These are phyloP conservation scores for Chrysolophus pictus DNA, from an alignment of 2,797 vertebrate genomes.

Conservation along the genomic window DNA sequence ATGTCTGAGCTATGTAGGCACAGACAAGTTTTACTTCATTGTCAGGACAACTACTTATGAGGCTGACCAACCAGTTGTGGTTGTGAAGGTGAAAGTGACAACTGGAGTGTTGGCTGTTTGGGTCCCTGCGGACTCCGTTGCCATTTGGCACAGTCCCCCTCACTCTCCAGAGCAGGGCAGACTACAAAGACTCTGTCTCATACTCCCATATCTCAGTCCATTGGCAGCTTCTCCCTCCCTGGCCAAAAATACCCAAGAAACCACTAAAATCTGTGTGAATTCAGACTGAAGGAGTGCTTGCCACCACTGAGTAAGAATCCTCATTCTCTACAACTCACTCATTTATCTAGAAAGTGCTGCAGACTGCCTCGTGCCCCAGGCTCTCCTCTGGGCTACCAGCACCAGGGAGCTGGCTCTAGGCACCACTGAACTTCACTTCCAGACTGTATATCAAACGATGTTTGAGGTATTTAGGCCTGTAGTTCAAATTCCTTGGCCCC, in stretches of 20 bases:
- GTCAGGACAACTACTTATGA: neutral
- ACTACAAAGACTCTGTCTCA: neutral
- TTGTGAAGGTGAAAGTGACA: neutral
- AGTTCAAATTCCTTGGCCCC: slow-evolving; percentile 39
- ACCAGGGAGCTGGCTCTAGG: neutral
- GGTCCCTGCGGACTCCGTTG: neutral
- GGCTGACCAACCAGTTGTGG: neutral
- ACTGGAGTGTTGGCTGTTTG: neutral
- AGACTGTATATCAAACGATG: neutral
- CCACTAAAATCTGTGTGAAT: neutral
- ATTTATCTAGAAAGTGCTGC: neutral
- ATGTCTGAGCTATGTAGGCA: neutral
- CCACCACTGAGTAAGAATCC: neutral
- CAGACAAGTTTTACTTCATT: neutral
- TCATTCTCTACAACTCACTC: neutral
- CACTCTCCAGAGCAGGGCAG: neutral
- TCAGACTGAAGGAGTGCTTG: neutral
- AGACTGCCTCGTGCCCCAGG: neutral
- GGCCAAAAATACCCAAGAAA: neutral
- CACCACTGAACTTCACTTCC: neutral
- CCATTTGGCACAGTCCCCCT: neutral
- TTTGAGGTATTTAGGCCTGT: neutral
- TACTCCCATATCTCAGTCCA: neutral
- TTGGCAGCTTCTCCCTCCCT: neutral
- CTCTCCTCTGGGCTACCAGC: neutral